Evolutionary conservation across 1,140 invertebrate species (phyloP), one percentile per base, ranked within the genome.

Genomic region (Anastatus disparis): DNA sequence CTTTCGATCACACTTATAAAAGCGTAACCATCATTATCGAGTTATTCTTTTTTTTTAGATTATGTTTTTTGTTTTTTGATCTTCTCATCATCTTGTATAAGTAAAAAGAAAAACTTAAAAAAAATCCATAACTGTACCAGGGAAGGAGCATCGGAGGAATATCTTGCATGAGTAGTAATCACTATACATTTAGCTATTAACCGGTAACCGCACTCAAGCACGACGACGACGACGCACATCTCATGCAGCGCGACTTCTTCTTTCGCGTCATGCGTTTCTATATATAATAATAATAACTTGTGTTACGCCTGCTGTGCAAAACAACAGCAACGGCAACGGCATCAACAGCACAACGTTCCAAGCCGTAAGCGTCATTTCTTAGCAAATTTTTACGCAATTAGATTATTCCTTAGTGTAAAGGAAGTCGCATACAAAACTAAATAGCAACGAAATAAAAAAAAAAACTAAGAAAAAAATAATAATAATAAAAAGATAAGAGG

Each of bases 341-440:
- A 8, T 17, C 42, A 9, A n/a, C 42, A 26, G n/a, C 42, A 15
- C 27, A 26, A 44, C 24, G 24, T 12, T 42, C 40, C 44, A 27
- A 22, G 53, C 20, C 29, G 7, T 2, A 29, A 9, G 66, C 20
- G 31, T 50, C 22, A 27, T 29, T 20, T 13, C 17, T n/a, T n/a
- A n/a, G n/a, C n/a, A n/a, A n/a, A 10, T 53, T 70, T 63, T 70
- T 70, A 61, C 67, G 46, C 73, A 68, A 62, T 73, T 61, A 56
- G 69, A 48, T 56, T 58, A 66, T 56, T 63, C 40, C 52, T 65
- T 46, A 55, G 53, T 52, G 56, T 22, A 59, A 44, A 61, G 40
- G 26, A 27, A 15, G 31, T 10, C 69, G n/a, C n/a, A n/a, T n/a
- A n/a, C n/a, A n/a, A n/a, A n/a, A n/a, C n/a, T n/a, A n/a, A n/a